These are phyloP conservation scores for Corvus cornix DNA, from an alignment of 2,113 vertebrate genomes.

Conservation along the genomic window DNA sequence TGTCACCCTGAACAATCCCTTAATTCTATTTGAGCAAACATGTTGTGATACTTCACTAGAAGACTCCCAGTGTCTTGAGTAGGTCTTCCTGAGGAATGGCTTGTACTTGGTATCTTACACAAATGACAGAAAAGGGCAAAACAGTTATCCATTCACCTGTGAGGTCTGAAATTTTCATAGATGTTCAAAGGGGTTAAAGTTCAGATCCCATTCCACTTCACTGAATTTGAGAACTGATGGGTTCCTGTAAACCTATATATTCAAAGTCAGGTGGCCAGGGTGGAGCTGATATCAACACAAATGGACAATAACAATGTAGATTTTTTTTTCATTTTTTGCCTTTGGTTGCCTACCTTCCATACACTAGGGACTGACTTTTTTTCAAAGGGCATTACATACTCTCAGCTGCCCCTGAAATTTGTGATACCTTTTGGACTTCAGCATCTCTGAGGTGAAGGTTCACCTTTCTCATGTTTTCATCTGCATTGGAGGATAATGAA, in stretches of 20 bases:
- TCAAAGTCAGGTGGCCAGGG: background rate
- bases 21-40: background rate
- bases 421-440: background rate
- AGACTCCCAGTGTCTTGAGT: background rate
- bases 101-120: background rate
- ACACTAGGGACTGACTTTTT: background rate
- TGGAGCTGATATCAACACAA: background rate
- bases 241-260: background rate
- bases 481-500: background rate
- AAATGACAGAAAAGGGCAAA: background rate
- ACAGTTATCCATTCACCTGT: background rate
- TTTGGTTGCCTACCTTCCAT: background rate
- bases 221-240: background rate
- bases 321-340: background rate
- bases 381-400: background rate
- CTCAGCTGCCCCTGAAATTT: background rate
- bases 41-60: background rate
- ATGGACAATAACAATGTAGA: background rate
- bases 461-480: constrained; percentile 2
- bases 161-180: background rate
- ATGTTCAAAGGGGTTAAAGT: background rate
- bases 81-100: background rate
- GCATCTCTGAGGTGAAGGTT: background rate
- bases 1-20: background rate
- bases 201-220: background rate